These are phyloP conservation scores for Scomber japonicus DNA, from an alignment of 2,113 vertebrate genomes.

Conservation along the genomic window DNA sequence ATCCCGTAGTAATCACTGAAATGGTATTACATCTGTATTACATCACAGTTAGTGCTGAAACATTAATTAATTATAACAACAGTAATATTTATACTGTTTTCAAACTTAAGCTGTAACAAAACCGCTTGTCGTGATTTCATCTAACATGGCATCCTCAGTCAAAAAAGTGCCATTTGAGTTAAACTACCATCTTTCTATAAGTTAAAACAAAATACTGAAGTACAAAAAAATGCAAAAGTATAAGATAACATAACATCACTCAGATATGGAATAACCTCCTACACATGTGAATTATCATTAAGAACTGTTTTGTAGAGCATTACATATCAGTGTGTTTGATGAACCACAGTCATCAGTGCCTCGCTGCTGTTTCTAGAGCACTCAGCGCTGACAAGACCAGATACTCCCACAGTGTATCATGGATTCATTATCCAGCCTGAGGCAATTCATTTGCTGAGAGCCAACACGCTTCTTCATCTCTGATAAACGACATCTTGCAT, in stretches of 20 bases:
- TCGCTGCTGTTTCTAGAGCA: slow-evolving; percentile 11
- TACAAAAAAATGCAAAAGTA: slow-evolving; percentile 38
- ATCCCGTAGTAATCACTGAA: background rate
- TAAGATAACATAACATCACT: slow-evolving; percentile 6
- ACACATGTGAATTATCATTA: slow-evolving; percentile 1
- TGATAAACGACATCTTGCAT: slow-evolving; percentile 34
- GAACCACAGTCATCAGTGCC: slow-evolving; percentile 13
- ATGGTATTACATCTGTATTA: slow-evolving; percentile 5
- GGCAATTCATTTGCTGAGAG: slow-evolving; percentile 43
- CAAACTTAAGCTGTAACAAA: background rate
- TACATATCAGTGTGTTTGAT: slow-evolving; percentile 4
- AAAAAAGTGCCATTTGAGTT: slow-evolving; percentile 33
- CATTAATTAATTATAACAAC: background rate
- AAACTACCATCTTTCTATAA: slow-evolving; percentile 7
- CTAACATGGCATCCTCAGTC: background rate
- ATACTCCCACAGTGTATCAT: slow-evolving; percentile 36
- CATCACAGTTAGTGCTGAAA: slow-evolving; percentile 29
- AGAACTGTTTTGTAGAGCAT: slow-evolving; percentile 6
- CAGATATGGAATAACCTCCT: background rate
- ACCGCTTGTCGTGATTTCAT: slow-evolving; percentile 14
- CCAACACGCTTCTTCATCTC: slow-evolving; percentile 29
- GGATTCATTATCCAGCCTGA: slow-evolving; percentile 40
- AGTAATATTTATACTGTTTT: background rate
- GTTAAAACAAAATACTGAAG: slow-evolving; percentile 21
- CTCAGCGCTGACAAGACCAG: slow-evolving; percentile 31